These are phyloP conservation scores for Mesoligia furuncula DNA, from an alignment of 2,888 invertebrate species.

Conservation along the genomic window DNA sequence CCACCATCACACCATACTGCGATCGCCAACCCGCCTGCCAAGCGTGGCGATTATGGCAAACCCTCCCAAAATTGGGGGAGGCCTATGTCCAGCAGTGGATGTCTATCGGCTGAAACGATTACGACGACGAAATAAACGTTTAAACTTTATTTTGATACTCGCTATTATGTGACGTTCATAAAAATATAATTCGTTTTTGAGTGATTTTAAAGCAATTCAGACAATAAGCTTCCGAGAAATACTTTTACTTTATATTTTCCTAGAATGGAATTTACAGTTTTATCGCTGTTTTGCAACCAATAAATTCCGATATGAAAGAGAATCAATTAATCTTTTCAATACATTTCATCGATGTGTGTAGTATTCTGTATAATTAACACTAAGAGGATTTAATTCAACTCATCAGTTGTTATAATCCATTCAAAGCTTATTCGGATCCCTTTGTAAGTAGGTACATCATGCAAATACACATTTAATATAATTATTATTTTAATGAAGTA, in stretches of 20 bases:
- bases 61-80: no score
- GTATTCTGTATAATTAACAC: constrained; percentile 1
- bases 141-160: neutral
- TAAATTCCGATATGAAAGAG: neutral
- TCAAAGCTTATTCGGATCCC: neutral
- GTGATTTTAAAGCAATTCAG: neutral
- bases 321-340: neutral
- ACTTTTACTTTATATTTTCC: neutral
- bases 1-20: no score
- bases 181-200: neutral
- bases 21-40: no score
- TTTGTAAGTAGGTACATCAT: neutral
- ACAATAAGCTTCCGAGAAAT: neutral
- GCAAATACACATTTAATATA: neutral
- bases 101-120: no score
- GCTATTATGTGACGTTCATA: neutral
- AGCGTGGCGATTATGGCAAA: no score
- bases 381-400: constrained; percentile 11
- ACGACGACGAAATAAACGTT: neutral
- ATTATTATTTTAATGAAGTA: neutral
- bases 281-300: neutral
- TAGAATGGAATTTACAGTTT: neutral
- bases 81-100: no score
- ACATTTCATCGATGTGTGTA: neutral
- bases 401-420: constrained; percentile 3